Evolutionary conservation across 1,140 invertebrate species (phyloP).

Genomic region (Daktulosphaira vitifoliae): DNA sequence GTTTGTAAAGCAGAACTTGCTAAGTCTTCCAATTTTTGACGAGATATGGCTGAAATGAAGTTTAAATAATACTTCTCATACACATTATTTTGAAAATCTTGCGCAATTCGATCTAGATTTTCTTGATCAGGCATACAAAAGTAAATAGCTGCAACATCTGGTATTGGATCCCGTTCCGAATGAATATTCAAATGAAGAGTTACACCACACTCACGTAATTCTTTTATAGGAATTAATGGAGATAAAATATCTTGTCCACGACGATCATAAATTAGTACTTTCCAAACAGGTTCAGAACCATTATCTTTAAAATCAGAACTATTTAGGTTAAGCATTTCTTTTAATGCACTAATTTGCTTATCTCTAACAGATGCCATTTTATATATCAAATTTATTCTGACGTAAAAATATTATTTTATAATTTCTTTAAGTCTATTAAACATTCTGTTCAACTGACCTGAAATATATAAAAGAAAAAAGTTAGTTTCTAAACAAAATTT

Average conservation of each 20-base stretch:
- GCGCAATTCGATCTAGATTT: slow-evolving; percentile 87
- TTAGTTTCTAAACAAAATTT: no score
- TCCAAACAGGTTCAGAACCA: slow-evolving; percentile 82
- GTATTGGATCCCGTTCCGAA: slow-evolving; percentile 88
- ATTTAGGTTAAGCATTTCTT: slow-evolving; percentile 68
- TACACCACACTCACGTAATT: slow-evolving; percentile 89
- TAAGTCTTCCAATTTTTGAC: slow-evolving; percentile 91
- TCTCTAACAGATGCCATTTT: slow-evolving; percentile 13
- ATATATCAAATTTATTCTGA: no score
- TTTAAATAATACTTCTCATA: slow-evolving; percentile 97
- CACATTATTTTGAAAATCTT: slow-evolving; percentile 82
- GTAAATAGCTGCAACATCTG: slow-evolving; percentile 97
- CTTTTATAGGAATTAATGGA: slow-evolving; percentile 89
- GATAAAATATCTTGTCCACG: slow-evolving; percentile 97
- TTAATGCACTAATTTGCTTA: slow-evolving; percentile 35
- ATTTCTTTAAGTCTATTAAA: no score
- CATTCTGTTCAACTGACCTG: no score
- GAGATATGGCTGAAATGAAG: slow-evolving; percentile 91
- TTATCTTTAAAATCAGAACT: slow-evolving; percentile 62
- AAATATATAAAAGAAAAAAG: no score
- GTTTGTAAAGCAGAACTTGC: slow-evolving; percentile 83
- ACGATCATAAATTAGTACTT: slow-evolving; percentile 91
- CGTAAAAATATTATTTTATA: no score
- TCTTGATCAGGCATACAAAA: slow-evolving; percentile 97
- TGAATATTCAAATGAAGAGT: slow-evolving; percentile 95